Evolutionary conservation across 2,888 invertebrate species (phyloP), one percentile per base, ranked within the genome.

Genomic region (Cecidostiba fungosa): DNA sequence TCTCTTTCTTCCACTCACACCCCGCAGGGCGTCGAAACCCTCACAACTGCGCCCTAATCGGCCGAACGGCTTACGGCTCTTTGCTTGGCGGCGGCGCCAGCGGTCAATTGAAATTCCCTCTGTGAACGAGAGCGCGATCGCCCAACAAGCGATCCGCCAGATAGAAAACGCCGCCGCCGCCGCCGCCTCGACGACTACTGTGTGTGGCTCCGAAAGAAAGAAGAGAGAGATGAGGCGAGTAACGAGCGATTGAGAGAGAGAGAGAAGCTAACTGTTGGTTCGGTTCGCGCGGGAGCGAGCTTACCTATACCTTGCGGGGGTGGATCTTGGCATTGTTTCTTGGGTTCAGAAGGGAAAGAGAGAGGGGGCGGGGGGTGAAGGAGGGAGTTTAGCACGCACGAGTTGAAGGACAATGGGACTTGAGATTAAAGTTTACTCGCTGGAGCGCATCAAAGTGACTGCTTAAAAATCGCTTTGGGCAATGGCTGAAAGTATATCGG

Each of bases 91-190:
- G 69, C 54, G 50, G 43, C 4, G 8, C 32, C 54, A 74, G 69
- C 74, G 85, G 85, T 82, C 85, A 85, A 85, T 85, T 85, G 85
- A 85, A 85, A 85, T 85, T 85, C 85, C 43, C 78, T 66, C 69
- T 78, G 78, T 79, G 78, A 32, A 59, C 66, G 70, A 23, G 19
- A 69, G 73, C 74, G 82, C 77, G 76, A 82, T 85, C 82, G 82
- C 23, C 77, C 82, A 43, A 70, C 80, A 85, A 85, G 77, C 85
- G 80, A 76, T 70, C 72, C 72, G 62, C 47, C 47, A 81, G 81
- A 85, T 76, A 81, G 81, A 77, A 78, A 80, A 62, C 16, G 36
- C 59, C n/a, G 12, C 47, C 19, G 29, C 10, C 1, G 12, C n/a
- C n/a, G n/a, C n/a, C n/a, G n/a, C n/a, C n/a, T n/a, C n/a, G n/a